Evolutionary conservation across 2,797 vertebrate genomes (phyloP), one percentile per base, ranked within the genome.

Genomic region (Danio kyathit): DNA sequence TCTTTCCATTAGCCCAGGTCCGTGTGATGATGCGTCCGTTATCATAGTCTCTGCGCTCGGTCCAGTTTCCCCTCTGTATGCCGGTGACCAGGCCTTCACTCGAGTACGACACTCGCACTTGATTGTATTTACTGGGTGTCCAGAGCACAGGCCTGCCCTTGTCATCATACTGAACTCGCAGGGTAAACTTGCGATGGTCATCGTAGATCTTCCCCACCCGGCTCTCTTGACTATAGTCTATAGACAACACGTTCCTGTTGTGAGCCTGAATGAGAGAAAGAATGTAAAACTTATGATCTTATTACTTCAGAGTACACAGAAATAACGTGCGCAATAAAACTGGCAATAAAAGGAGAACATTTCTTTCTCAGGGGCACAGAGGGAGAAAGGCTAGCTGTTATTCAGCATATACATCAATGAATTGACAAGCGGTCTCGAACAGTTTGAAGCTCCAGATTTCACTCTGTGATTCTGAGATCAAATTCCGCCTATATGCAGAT

Each of bases 171-270:
- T 97, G 95, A 84, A 99, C 98, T n/a, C 95, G 94, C 69, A 99
- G 96, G 48, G 97, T 99, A 88, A 99, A 99, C 89, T 99, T 99
- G 67, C 98, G 94, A 89, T 99, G 98, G 87, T 99, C 98, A 9
- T 99, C 98, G 8, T 99, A 99, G 87, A 99, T 99, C 90, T 99
- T 99, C 61, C 97, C 98, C 0, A 97, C 96, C 82, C 95, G 94
- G 64, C 96, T 98, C 80, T 93, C 91, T 56, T 97, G 98, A 90
- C 99, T 97, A 0, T 98, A 99, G 90, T 99, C 98, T 82, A 99
- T 98, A 72, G 98, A 99, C 21, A 99, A 94, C 82, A 99, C 94
- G 85, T 99, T 99, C 93, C 98, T 95, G 91, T 98, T 99, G 88
- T 99, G 97, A 64, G 97, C 96, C 98, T 99, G 91, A 84, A 82